These are phyloP conservation scores for Lacerta bilineata DNA, from an alignment of 2,797 vertebrate genomes.

Conservation along the genomic window DNA sequence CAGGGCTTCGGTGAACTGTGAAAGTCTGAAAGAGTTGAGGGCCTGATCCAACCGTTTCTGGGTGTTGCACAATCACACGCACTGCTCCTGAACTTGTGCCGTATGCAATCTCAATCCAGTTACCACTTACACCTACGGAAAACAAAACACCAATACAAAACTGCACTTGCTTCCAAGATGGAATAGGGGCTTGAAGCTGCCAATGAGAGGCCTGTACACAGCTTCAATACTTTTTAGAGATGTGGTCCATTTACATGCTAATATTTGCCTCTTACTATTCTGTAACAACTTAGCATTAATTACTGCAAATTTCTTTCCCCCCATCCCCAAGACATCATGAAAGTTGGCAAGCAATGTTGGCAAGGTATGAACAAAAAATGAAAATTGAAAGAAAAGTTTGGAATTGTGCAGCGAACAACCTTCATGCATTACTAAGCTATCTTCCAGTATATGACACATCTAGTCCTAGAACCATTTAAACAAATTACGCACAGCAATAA, in stretches of 20 bases:
- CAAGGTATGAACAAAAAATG: not conserved
- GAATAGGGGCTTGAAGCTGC: no score
- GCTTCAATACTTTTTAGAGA: not conserved
- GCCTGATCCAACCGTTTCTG: conserved; percentile 95
- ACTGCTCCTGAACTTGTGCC: conserved; percentile 97
- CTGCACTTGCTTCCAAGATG: not conserved
- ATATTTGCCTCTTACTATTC: not conserved
- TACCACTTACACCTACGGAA: conserved; percentile 92
- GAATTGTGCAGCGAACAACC: not conserved
- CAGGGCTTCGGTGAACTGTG: conserved; percentile 96
- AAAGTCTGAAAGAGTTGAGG: conserved; percentile 98
- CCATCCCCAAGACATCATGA: not conserved
- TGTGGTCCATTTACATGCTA: not conserved
- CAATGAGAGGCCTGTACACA: not conserved
- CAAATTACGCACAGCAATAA: not conserved
- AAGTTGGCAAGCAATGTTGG: not conserved
- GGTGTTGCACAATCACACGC: conserved; percentile 96
- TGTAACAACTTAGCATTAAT: not conserved
- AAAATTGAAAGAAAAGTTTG: not conserved
- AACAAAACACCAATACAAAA: conserved; percentile 15
- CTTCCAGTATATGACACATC: not conserved
- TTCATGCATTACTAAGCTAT: not conserved
- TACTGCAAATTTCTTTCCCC: not conserved
- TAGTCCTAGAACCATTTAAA: not conserved
- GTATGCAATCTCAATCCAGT: conserved; percentile 98